phyloP scores from a whole-genome alignment of 2,797 vertebrate species.

The Sphaeramia orbicularis region DNA sequence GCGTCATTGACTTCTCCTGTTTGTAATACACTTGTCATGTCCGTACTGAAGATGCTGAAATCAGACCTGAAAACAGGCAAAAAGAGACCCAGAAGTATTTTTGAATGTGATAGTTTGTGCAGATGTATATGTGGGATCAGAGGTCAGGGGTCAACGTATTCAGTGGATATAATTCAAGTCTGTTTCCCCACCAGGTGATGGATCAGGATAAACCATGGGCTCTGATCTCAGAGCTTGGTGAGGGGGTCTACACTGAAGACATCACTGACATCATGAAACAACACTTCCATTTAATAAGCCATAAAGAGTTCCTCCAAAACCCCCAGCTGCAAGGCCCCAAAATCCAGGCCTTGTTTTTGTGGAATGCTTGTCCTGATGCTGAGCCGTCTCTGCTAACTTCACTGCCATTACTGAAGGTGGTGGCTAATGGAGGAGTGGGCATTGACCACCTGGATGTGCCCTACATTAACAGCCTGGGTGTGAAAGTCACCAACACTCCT shows the following conservation, averaged over 20 bases:
- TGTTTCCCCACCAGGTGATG: conserved; percentile 71
- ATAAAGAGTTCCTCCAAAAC: conserved; percentile 83
- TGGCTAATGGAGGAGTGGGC: conserved; percentile 80
- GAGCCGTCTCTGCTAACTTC: conserved; percentile 70
- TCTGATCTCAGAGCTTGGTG: conserved; percentile 71
- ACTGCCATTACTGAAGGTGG: conserved; percentile 81
- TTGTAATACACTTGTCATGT: too few species aligned
- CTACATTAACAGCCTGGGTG: conserved; percentile 74
- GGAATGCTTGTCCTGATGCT: conserved; percentile 61
- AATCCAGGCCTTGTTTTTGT: conserved; percentile 80
- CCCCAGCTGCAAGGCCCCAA: conserved; percentile 75
- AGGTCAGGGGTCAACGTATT: too few species aligned
- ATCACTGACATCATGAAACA: conserved; percentile 71
- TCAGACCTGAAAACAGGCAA: too few species aligned
- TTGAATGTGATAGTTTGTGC: too few species aligned
- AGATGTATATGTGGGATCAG: too few species aligned
- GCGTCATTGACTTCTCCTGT: too few species aligned
- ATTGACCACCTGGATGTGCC: conserved; percentile 84
- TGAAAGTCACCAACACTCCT: conserved; percentile 82
- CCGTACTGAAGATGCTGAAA: too few species aligned
- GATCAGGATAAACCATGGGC: conserved; percentile 75
- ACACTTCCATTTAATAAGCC: conserved; percentile 78
- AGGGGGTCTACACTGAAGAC: conserved; percentile 60
- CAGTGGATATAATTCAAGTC: too few species aligned
- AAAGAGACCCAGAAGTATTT: too few species aligned